These are phyloP conservation scores for Acropora yongei DNA, from an alignment of 64 coral and sea anemone species.

Conservation along the genomic window DNA sequence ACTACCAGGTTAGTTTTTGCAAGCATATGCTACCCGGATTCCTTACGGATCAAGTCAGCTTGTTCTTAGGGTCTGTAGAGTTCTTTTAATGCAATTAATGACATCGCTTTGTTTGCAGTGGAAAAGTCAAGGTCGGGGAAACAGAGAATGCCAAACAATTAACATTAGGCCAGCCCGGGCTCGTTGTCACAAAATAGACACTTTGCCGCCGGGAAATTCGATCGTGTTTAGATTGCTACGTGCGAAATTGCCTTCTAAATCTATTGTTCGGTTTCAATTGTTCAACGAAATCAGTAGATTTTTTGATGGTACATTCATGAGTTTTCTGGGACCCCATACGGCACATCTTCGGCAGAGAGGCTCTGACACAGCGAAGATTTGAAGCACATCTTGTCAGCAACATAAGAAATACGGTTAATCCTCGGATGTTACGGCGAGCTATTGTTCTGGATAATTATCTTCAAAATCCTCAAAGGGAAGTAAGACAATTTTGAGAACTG, in stretches of 20 bases:
- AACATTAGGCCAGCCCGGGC: slow-evolving; percentile 34
- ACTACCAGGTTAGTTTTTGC: too few species aligned
- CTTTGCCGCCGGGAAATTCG: slow-evolving; percentile 10
- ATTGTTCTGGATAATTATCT: not conserved
- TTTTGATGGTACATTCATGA: too few species aligned
- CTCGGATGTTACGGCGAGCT: not conserved
- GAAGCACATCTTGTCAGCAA: not conserved
- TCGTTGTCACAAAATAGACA: slow-evolving; percentile 1
- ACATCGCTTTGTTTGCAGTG: not conserved
- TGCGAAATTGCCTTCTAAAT: slow-evolving; percentile 14
- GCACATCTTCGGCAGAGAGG: not conserved
- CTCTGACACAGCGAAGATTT: not conserved
- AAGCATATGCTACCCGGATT: not conserved
- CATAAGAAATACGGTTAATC: not conserved
- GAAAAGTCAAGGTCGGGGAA: slow-evolving; percentile 4
- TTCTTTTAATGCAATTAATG: not conserved
- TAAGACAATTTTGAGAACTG: not conserved
- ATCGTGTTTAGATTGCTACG: not conserved
- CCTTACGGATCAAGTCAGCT: not conserved
- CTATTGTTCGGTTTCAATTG: not conserved
- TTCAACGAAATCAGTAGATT: slow-evolving; percentile 1
- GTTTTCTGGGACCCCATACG: not conserved
- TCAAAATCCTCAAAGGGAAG: not conserved
- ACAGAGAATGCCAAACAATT: slow-evolving; percentile 16
- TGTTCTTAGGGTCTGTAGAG: not conserved